phyloP scores from a whole-genome alignment of 35 echinoderm and acorn worm genomes.

The Strongylocentrotus purpuratus region DNA sequence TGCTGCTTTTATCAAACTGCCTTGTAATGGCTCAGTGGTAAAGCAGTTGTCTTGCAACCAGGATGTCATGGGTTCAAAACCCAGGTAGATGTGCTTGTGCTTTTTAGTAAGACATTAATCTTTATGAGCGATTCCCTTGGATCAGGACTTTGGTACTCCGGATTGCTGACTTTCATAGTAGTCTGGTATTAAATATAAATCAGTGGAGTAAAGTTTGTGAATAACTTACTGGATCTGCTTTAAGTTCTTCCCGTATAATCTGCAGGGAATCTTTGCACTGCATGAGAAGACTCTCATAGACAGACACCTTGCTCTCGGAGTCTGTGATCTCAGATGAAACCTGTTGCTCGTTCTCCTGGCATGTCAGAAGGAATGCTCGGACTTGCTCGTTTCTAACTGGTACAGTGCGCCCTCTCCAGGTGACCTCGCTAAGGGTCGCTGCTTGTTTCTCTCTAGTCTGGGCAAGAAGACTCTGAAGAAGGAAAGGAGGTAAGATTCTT shows the following conservation, averaged over 20 bases:
- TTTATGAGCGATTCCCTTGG: too few species aligned
- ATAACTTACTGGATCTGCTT: conserved; percentile 86
- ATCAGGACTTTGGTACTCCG: too few species aligned
- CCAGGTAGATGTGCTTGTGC: too few species aligned
- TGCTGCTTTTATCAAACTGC: too few species aligned
- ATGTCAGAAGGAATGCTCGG: conserved; percentile 78
- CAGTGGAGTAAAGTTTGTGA: too few species aligned
- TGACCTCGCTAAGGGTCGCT: conserved; percentile 91
- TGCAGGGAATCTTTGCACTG: conserved; percentile 95
- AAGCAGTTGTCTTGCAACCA: too few species aligned
- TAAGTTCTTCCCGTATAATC: conserved; percentile 89
- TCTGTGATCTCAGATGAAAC: conserved; percentile 60
- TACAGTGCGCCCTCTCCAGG: conserved; percentile 90
- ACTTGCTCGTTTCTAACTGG: conserved; percentile 88
- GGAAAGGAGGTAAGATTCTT: background rate
- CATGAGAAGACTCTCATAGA: conserved; percentile 96
- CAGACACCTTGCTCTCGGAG: conserved; percentile 83
- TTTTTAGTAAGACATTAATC: too few species aligned
- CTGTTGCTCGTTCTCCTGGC: conserved; percentile 92
- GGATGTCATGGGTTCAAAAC: too few species aligned
- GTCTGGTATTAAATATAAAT: too few species aligned
- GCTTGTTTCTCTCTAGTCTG: conserved; percentile 98
- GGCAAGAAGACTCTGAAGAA: conserved; percentile 64
- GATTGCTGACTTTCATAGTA: too few species aligned
- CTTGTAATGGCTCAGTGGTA: too few species aligned